Percentiles rank a stretch among this genome's conserved stretches.
Conservation (phyloP, 2,113 vertebrate species). For the Hippocampus barbouri region DNA sequence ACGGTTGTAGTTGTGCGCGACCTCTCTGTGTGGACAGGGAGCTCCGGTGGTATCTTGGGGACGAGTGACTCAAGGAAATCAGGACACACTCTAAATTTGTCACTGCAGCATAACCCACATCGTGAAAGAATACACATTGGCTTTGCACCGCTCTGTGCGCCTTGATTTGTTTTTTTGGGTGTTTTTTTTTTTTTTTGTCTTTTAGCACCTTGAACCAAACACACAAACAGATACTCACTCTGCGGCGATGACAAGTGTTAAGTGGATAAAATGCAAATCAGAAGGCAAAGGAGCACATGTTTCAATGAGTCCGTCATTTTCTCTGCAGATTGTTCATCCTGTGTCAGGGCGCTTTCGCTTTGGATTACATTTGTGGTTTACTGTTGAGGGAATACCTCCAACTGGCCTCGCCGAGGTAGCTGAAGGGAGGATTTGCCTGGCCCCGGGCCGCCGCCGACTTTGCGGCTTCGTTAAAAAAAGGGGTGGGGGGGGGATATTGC, state of each 20-base stretch:
- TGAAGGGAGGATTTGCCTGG: conserved; percentile 56
- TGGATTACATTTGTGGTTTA: conserved; percentile 60
- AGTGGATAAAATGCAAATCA: conserved; percentile 60
- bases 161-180: conserved; percentile 16
- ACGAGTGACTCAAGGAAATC: conserved; percentile 75
- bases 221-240: conserved; percentile 23
- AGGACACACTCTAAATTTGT: conserved; percentile 81
- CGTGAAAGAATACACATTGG: conserved; percentile 63
- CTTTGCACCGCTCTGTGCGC: conserved; percentile 15
- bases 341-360: conserved; percentile 37
- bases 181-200: conserved; percentile 16
- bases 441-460: conserved; percentile 48
- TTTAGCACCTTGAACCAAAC: conserved; percentile 15
- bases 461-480: conserved; percentile 44
- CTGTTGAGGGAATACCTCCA: conserved; percentile 61
- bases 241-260: conserved; percentile 59
- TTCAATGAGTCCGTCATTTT: conserved; percentile 66
- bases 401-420: conserved; percentile 42
- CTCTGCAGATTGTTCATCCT: conserved; percentile 51
- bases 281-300: conserved; percentile 59
- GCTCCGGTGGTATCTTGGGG: conserved; percentile 68
- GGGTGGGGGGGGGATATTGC: conserved; percentile 8
- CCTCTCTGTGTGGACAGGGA: conserved; percentile 53
- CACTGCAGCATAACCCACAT: conserved; percentile 80
- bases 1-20: conserved; percentile 35